Percentiles rank a stretch among this genome's conserved stretches.
Conservation (phyloP, 2,797 vertebrate species). For the Melanotaenia pygmaea region DNA sequence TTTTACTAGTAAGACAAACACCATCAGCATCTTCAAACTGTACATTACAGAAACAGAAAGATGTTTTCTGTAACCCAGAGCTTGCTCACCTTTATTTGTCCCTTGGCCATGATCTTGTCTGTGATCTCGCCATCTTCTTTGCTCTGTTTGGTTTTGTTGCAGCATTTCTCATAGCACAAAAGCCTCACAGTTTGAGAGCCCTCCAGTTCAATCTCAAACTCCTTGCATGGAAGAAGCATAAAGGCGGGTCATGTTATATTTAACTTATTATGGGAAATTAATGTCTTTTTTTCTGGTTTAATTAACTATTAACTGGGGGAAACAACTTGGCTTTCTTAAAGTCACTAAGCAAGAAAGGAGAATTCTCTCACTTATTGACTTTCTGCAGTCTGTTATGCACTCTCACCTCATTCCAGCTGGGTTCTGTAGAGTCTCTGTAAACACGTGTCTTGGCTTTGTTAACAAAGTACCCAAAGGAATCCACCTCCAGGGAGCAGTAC, state of each 20-base stretch:
- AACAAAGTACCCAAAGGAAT: slow-evolving; percentile 95
- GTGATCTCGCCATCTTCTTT: slow-evolving; percentile 90
- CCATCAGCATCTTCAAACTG: background rate
- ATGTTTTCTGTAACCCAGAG: background rate
- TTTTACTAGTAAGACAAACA: background rate
- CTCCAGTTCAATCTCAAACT: slow-evolving; percentile 96
- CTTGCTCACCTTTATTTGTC: slow-evolving; percentile 89
- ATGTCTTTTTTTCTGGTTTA: background rate
- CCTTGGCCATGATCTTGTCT: slow-evolving; percentile 91
- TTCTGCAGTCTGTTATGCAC: slow-evolving; percentile 8
- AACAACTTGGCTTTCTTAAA: background rate
- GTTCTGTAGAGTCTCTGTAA: slow-evolving; percentile 91
- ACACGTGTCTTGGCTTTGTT: slow-evolving; percentile 96
- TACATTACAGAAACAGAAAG: background rate
- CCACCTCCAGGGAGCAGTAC: slow-evolving; percentile 94
- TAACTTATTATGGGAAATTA: no score
- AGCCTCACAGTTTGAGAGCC: slow-evolving; percentile 93
- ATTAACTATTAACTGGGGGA: background rate
- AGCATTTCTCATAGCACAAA: slow-evolving; percentile 93
- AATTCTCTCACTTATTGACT: background rate
- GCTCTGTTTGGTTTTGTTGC: slow-evolving; percentile 85
- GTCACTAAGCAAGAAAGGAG: background rate
- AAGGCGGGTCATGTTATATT: background rate
- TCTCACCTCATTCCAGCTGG: slow-evolving; percentile 95
- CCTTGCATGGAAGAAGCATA: slow-evolving; percentile 73